Base-by-base conservation (phyloP, 2,888 invertebrate species). In the Graphium colonna region DNA sequence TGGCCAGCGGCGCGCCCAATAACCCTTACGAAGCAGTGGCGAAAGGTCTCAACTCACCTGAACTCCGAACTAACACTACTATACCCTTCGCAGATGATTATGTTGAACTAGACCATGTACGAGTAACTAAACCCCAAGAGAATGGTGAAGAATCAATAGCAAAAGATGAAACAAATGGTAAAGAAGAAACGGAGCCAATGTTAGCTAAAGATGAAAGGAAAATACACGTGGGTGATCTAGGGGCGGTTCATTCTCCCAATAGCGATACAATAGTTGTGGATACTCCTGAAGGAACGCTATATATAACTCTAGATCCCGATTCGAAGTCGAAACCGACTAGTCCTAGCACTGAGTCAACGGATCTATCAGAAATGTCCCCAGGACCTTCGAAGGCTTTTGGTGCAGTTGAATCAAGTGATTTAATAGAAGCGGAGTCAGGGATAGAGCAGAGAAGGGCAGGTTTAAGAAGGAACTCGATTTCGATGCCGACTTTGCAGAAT, bases 401-500 rank as follows among this genome's bases (percentile, higher is more conserved):
- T 3, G 79, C 75, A 1, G 59, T 60, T 36, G 86, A 86, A 26
- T 81, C 83, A 0, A 71, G 64, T 51, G 71, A 71, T 31, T 33
- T 84, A 62, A 82, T 85, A 57, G 66, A 67, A 18, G 74, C 70
- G 21, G 86, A 88, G 57, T 64, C 63, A 28, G 68, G 68, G 10
- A 50, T 72, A 36, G 80, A 77, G 36, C 67, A 71, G 55, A 78
- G 82, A 52, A 71, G 67, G 55, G 73, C 74, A 3, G 78, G 75
- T 46, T 71, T 92, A 47, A 88, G 94, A 46, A 91, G 94, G 61
- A 94, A 94, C 62, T 94, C 95, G 1, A 93, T 94, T 58, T 95
- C 95, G 1, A 90, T 95, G 89, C 95, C 95, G 1, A 90, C 91
- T 60, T 82, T 95, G 54, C 93, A 94, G 68, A 92, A 93, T 49